Conservation (phyloP, 2,888 invertebrate species). For the Euproctis similis region DNA sequence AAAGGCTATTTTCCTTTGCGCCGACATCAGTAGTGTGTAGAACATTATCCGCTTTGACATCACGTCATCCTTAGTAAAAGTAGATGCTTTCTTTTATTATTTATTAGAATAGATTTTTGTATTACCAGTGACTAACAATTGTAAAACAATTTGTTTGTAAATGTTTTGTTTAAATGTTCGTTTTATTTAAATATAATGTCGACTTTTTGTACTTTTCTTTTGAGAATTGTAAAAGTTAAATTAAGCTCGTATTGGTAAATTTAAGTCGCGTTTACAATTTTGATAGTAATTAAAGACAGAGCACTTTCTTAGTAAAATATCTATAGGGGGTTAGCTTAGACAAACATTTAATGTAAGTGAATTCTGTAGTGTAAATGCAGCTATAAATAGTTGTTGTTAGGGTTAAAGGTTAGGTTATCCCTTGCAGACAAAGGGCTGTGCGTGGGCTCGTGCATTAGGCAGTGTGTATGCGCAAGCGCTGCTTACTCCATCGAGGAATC, state of each 20-base stretch:
- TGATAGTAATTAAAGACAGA: too few species aligned
- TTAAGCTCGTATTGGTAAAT: too few species aligned
- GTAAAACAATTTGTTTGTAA: too few species aligned
- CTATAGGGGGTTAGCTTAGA: too few species aligned
- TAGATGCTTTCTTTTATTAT: slow-evolving; percentile 29
- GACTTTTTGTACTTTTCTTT: too few species aligned
- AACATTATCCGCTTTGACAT: slow-evolving; percentile 20
- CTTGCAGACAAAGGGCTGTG: slow-evolving; percentile 68
- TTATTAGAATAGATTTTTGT: slow-evolving; percentile 15
- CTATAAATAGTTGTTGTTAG: slow-evolving; percentile 7
- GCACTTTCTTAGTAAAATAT: too few species aligned
- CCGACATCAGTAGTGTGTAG: slow-evolving; percentile 16
- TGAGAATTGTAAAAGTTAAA: too few species aligned
- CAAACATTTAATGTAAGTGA: too few species aligned
- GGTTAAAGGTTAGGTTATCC: slow-evolving; percentile 36
- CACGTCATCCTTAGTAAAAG: slow-evolving; percentile 22
- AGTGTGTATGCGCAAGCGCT: slow-evolving; percentile 64
- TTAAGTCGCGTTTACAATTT: too few species aligned
- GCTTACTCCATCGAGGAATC: slow-evolving; percentile 59
- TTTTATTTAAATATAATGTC: too few species aligned
- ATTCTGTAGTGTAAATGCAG: background rate
- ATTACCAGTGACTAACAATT: slow-evolving; percentile 35
- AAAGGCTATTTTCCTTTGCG: slow-evolving; percentile 16
- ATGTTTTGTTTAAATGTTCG: too few species aligned
- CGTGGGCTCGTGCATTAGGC: slow-evolving; percentile 68